Conservation (phyloP, 1,140 invertebrate species). For the Panulirus ornatus region DNA sequence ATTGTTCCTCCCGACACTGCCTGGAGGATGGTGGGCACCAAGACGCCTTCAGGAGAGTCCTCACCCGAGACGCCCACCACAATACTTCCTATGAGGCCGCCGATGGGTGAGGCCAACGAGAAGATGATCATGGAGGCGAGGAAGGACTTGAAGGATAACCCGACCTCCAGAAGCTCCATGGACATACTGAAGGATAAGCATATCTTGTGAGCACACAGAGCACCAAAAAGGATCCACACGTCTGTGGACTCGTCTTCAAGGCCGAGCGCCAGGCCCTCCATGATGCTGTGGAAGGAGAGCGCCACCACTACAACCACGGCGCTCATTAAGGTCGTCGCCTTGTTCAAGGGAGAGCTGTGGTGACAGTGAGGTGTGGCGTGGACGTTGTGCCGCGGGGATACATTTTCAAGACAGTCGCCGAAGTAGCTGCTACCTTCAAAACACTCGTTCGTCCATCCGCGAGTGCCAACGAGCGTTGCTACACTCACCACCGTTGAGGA, state of each 20-base stretch:
- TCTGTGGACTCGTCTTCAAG: constrained; percentile 76
- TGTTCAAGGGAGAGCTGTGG: neutral
- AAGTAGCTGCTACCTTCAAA: neutral
- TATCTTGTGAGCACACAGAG: constrained; percentile 80
- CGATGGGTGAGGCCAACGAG: constrained; percentile 72
- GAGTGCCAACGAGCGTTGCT: neutral
- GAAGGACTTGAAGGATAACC: constrained; percentile 72
- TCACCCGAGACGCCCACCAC: constrained; percentile 31
- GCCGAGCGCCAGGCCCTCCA: constrained; percentile 79
- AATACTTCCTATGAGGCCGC: constrained; percentile 73
- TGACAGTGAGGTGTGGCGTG: constrained; percentile 40
- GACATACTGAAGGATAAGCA: constrained; percentile 82
- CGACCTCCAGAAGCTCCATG: constrained; percentile 79
- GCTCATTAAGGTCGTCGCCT: constrained; percentile 73
- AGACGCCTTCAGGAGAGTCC: neutral
- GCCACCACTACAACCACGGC: constrained; percentile 79
- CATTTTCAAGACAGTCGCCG: neutral
- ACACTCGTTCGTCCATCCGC: neutral
- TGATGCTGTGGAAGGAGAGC: constrained; percentile 81
- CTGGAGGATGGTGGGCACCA: constrained; percentile 57
- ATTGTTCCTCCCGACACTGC: constrained; percentile 72
- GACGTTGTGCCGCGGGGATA: neutral
- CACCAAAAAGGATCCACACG: constrained; percentile 78
- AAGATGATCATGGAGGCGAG: constrained; percentile 67
- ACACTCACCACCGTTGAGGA: neutral